phyloP scores from a whole-genome alignment of 2,113 vertebrate species.

The Capreolus pygargus region DNA sequence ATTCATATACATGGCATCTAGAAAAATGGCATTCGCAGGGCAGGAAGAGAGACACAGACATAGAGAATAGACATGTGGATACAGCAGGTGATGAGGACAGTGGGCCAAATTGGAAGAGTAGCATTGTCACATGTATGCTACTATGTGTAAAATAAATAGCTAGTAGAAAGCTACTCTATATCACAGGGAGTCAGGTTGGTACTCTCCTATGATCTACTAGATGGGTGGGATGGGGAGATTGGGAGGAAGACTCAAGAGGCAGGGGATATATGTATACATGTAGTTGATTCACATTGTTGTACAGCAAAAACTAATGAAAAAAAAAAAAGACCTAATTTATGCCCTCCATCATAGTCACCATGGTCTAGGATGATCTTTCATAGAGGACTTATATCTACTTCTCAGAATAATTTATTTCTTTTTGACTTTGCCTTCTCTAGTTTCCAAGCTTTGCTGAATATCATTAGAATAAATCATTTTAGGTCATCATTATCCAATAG shows the following conservation, averaged over 20 bases:
- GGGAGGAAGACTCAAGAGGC: not conserved
- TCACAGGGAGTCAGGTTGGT: not conserved
- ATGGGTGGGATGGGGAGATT: not conserved
- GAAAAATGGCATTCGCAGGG: not conserved
- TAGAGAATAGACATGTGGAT: not conserved
- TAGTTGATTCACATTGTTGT: not conserved
- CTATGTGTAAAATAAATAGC: not conserved
- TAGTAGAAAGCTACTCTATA: not conserved
- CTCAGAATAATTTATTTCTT: constrained; percentile 84
- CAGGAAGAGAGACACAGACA: not conserved
- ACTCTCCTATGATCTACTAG: not conserved
- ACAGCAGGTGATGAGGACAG: not conserved
- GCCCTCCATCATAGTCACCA: constrained; percentile 82
- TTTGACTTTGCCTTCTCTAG: constrained; percentile 91
- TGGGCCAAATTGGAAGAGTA: not conserved
- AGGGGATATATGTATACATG: not conserved
- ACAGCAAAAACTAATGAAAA: not conserved
- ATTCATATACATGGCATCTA: not conserved
- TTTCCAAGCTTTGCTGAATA: constrained; percentile 89
- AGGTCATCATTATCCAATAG: constrained; percentile 90
- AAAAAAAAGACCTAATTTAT: constrained; percentile 52
- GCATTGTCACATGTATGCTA: not conserved
- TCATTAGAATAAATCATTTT: constrained; percentile 88
- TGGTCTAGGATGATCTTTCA: constrained; percentile 88
- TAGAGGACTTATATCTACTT: constrained; percentile 86